Conservation (phyloP, 2,888 invertebrate species). For the Cancer borealis region DNA sequence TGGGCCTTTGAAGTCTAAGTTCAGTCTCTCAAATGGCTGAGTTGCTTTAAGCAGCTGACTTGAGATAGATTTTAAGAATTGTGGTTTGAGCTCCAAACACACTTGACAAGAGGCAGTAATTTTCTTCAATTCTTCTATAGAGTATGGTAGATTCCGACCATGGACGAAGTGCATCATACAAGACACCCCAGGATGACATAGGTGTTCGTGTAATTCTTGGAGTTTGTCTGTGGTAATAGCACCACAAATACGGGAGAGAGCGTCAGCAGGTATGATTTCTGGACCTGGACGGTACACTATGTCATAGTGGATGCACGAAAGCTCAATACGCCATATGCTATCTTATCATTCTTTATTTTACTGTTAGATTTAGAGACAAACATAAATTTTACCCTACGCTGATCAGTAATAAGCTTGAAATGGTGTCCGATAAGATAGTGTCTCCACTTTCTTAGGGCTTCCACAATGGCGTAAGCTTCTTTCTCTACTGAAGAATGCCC, state of each 20-base stretch:
- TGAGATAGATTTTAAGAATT: constrained; percentile 21
- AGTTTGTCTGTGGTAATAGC: not conserved
- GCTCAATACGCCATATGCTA: constrained; percentile 55
- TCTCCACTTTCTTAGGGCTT: no score
- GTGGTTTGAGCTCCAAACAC: no score
- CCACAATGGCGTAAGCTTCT: no score
- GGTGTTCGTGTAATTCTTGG: constrained; percentile 68
- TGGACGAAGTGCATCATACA: no score
- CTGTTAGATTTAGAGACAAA: not conserved
- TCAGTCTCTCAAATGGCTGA: no score
- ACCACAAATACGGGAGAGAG: constrained; percentile 45
- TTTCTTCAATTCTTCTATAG: no score
- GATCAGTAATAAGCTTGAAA: constrained; percentile 59
- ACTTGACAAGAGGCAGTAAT: no score
- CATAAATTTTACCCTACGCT: constrained; percentile 60
- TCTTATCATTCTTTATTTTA: constrained; percentile 53
- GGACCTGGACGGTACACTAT: constrained; percentile 53
- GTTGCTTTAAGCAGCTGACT: constrained; percentile 77
- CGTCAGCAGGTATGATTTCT: constrained; percentile 46
- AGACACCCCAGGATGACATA: no score
- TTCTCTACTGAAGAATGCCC: no score
- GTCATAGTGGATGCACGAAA: constrained; percentile 31
- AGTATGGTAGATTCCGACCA: no score
- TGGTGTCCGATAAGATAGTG: no score
- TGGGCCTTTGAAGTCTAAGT: no score